phyloP scores from a whole-genome alignment of 1,140 invertebrate genomes.

The Camponotus pennsylvanicus region DNA sequence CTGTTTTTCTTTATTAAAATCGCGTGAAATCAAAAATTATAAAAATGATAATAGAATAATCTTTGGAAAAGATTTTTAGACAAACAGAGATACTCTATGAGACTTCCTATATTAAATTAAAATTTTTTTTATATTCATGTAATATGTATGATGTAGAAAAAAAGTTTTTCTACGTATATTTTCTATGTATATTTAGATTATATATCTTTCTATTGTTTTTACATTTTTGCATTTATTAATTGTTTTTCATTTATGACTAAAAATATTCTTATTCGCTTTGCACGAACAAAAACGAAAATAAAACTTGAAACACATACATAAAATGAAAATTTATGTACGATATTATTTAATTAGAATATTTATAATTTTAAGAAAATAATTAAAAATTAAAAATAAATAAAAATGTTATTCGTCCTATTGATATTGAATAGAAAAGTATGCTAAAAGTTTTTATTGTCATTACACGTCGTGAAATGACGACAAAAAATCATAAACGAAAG shows the following conservation, averaged over 20 bases:
- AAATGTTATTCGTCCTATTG: neutral
- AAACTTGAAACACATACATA: neutral
- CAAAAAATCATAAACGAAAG: neutral
- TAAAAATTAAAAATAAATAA: too few species aligned
- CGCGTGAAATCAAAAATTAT: neutral
- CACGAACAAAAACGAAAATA: too few species aligned
- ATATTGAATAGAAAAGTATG: neutral
- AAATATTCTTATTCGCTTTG: neutral
- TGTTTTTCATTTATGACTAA: too few species aligned
- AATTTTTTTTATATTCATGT: too few species aligned
- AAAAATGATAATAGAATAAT: neutral
- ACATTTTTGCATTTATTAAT: neutral
- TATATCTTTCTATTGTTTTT: neutral
- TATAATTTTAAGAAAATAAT: neutral
- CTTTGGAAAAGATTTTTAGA: neutral
- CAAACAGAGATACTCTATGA: neutral
- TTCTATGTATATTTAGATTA: neutral
- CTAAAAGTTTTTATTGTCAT: neutral
- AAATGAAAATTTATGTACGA: conserved; percentile 5
- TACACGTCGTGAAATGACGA: neutral
- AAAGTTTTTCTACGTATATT: neutral
- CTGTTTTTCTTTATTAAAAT: neutral
- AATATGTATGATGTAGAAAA: too few species aligned
- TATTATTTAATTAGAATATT: neutral
- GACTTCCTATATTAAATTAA: neutral